A percentile compares a stretch with the other conserved stretches of the same genome.
These are phyloP conservation scores for Pseudoatta argentina DNA, from an alignment of 1,140 invertebrate species.

Conservation along the genomic window DNA sequence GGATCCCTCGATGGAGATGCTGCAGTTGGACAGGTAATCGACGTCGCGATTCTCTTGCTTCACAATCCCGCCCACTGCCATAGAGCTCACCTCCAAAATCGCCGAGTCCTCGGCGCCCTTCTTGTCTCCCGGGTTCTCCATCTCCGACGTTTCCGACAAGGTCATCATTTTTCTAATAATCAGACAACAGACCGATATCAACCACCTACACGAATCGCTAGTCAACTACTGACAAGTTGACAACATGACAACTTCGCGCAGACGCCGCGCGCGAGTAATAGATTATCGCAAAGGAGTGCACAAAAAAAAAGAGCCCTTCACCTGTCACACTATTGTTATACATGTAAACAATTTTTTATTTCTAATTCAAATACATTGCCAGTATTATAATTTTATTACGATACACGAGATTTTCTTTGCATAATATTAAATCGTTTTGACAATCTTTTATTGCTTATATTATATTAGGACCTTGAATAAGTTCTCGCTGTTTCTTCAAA, in stretches of 20 bases:
- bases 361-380: background rate
- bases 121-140: conserved; percentile 75
- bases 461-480: too few relatives aligned
- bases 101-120: conserved; percentile 74
- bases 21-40: conserved; percentile 84
- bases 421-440: background rate
- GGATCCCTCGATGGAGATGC: conserved; percentile 85
- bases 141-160: conserved; percentile 76
- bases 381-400: background rate
- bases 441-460: too few relatives aligned
- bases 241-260: conserved; percentile 53
- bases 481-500: too few relatives aligned
- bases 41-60: conserved; percentile 82
- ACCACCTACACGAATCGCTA: background rate
- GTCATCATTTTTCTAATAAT: conserved; percentile 81
- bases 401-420: background rate
- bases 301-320: background rate
- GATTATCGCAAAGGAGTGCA: background rate
- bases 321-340: background rate
- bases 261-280: background rate
- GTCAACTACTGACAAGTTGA: background rate
- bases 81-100: conserved; percentile 82
- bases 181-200: conserved; percentile 35
- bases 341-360: background rate
- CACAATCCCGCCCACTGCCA: conserved; percentile 76